Conservation (phyloP, 2,113 vertebrate genomes). For the Tichodroma muraria region DNA sequence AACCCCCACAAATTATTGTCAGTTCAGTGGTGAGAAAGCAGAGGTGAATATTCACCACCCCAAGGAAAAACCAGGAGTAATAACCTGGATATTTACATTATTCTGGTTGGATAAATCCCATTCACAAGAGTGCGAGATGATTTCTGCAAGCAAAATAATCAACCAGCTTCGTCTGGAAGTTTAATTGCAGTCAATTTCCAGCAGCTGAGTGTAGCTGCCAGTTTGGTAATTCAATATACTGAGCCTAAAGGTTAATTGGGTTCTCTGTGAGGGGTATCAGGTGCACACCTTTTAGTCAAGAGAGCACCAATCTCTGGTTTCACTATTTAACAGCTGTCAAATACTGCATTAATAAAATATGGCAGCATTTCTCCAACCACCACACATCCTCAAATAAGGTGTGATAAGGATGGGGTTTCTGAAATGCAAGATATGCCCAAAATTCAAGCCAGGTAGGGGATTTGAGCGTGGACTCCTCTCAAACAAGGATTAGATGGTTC, state of each 20-base stretch:
- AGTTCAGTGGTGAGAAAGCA: background rate
- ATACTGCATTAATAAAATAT: slow-evolving; percentile 60
- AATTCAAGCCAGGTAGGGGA: background rate
- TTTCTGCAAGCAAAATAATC: background rate
- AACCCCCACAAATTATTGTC: rapidly evolving
- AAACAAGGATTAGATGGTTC: rapidly evolving
- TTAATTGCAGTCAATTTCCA: background rate
- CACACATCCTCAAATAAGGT: background rate
- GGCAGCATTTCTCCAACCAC: background rate
- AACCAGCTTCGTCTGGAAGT: background rate
- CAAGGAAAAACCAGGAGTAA: background rate
- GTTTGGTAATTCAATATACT: background rate
- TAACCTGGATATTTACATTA: background rate
- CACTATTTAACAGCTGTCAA: slow-evolving; percentile 67
- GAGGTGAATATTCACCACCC: background rate
- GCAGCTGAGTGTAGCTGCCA: background rate
- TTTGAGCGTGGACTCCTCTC: background rate
- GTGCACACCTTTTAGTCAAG: slow-evolving; percentile 20
- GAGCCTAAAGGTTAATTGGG: slow-evolving; percentile 18
- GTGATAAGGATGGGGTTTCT: background rate
- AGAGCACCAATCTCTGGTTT: slow-evolving; percentile 57
- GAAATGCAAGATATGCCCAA: background rate
- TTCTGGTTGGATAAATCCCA: background rate
- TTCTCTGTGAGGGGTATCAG: slow-evolving; percentile 31
- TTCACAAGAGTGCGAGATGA: background rate